Conservation (phyloP, 2,113 vertebrate species). For the Pleuronectes platessa region DNA sequence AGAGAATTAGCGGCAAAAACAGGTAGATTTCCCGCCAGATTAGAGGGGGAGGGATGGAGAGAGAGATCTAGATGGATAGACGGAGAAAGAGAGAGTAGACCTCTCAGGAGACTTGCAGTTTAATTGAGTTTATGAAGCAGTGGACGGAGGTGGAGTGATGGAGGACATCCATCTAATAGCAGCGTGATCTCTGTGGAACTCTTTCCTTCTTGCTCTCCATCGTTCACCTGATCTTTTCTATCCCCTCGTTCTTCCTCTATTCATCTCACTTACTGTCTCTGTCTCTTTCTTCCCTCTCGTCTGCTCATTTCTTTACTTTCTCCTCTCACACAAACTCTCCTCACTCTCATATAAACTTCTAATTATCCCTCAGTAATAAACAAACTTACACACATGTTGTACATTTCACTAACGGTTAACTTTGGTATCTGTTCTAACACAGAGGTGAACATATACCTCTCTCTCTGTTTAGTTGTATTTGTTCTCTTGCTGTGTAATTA, state of each 20-base stretch:
- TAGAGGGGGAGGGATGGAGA: slow-evolving; percentile 11
- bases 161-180: slow-evolving; percentile 65
- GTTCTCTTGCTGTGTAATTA: not conserved
- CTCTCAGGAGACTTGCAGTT: slow-evolving; percentile 62
- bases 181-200: slow-evolving; percentile 49
- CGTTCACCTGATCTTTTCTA: slow-evolving; percentile 51
- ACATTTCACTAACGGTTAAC: too few relatives aligned
- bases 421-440: too few relatives aligned
- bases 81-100: slow-evolving; percentile 33
- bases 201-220: slow-evolving; percentile 30
- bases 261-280: slow-evolving; percentile 56
- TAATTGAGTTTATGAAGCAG: slow-evolving; percentile 78
- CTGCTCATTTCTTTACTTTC: not conserved
- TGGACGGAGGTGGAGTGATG: slow-evolving; percentile 71
- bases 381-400: too few relatives aligned
- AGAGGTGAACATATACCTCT: too few relatives aligned
- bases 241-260: slow-evolving; percentile 31
- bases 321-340: not conserved
- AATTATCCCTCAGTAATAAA: not conserved
- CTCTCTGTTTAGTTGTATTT: not conserved
- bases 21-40: slow-evolving; percentile 51
- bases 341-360: not conserved
- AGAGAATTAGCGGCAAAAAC: slow-evolving; percentile 36
- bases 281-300: not conserved
- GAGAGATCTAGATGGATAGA: slow-evolving; percentile 60